Conservation (phyloP, 2,888 invertebrate genomes). For the Polyploca ridens region DNA sequence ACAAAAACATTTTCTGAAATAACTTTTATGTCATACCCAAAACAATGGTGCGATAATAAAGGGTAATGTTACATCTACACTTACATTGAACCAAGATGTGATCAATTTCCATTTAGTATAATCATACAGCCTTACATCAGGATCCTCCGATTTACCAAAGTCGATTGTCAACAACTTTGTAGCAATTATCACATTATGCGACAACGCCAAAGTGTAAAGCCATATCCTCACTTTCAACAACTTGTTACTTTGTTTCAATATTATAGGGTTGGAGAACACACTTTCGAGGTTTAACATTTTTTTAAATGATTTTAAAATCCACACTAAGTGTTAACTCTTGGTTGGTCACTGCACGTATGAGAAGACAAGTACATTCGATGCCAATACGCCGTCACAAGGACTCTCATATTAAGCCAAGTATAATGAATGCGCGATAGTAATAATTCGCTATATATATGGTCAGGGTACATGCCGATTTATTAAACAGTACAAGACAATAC, state of each 20-base stretch:
- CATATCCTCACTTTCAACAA: constrained; percentile 60
- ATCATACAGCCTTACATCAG: constrained; percentile 54
- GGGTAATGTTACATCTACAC: constrained; percentile 35
- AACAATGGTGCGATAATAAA: constrained; percentile 1
- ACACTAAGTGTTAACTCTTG: neutral
- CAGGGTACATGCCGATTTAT: constrained; percentile 15
- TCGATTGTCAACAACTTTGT: constrained; percentile 55
- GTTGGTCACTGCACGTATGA: constrained; percentile 2
- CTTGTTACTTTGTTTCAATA: constrained; percentile 43
- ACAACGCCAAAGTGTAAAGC: constrained; percentile 47
- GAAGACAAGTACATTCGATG: neutral
- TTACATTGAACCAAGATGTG: constrained; percentile 77
- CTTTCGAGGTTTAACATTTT: constrained; percentile 43
- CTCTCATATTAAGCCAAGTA: constrained; percentile 15
- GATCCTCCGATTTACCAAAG: constrained; percentile 59
- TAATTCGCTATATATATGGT: constrained; percentile 34
- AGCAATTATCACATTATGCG: constrained; percentile 52
- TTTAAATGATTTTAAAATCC: neutral
- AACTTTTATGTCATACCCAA: neutral
- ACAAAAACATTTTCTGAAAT: no score
- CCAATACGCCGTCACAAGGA: constrained; percentile 11
- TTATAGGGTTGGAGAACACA: constrained; percentile 33
- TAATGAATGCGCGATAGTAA: constrained; percentile 31
- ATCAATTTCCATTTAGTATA: constrained; percentile 66
- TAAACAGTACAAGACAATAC: neutral